A percentile compares a stretch with the other conserved stretches of the same genome.
phyloP scores from a whole-genome alignment of 2,113 vertebrate genomes.

The Sardina pilchardus region DNA sequence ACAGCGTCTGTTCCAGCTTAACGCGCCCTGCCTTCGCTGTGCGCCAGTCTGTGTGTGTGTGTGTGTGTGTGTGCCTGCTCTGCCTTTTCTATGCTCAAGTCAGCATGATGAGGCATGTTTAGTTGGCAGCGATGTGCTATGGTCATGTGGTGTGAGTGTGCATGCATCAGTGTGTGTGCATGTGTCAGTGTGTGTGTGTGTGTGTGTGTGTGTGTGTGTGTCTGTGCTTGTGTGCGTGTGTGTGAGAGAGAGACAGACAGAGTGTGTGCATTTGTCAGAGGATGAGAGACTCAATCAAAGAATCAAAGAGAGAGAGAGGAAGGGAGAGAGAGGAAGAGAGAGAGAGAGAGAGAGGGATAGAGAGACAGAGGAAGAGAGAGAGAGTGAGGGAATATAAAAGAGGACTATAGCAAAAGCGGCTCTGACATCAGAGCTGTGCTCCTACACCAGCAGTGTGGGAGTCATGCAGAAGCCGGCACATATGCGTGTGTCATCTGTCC shows the following conservation, averaged over 20 bases:
- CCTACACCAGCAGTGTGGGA: not conserved
- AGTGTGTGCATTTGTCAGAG: not conserved
- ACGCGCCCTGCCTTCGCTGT: not conserved
- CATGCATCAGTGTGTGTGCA: not conserved
- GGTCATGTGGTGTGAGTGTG: not conserved
- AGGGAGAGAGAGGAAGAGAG: too few relatives aligned
- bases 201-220: not conserved
- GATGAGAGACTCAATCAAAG: not conserved
- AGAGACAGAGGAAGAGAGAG: not conserved
- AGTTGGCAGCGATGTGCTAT: not conserved
- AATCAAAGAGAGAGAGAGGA: not conserved
- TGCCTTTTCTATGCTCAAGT: not conserved
- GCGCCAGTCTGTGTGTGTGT: not conserved
- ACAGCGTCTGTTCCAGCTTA: conserved; percentile 1
- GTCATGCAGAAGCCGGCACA: not conserved
- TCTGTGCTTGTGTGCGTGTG: conserved; percentile 23
- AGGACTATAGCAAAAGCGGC: not conserved
- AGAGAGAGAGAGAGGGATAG: not conserved
- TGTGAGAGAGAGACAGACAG: not conserved
- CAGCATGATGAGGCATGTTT: not conserved
- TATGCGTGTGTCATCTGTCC: conserved; percentile 11
- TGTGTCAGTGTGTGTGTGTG: not conserved
- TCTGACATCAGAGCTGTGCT: not conserved
- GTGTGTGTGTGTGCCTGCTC: not conserved
- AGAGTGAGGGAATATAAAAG: not conserved